Conservation (phyloP, 2,888 invertebrate genomes). For the Drosophila pseudotalamancana region DNA sequence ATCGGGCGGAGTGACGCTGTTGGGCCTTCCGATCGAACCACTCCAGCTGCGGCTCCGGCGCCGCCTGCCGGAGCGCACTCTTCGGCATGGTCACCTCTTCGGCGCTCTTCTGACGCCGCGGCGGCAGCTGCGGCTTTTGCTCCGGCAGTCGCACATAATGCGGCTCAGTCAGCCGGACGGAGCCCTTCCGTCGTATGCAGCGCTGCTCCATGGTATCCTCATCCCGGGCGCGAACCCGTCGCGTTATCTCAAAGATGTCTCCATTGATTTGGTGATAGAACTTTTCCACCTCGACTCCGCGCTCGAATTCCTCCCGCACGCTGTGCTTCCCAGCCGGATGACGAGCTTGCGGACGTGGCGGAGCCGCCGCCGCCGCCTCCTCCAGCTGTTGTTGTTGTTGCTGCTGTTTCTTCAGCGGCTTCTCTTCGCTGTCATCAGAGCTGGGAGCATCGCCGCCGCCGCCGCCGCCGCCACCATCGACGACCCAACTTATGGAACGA, state of each 20-base stretch:
- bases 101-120: conserved; percentile 65
- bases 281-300: conserved; percentile 84
- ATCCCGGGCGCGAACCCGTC: conserved; percentile 82
- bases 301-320: conserved; percentile 82
- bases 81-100: conserved; percentile 73
- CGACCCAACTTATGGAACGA: conserved; percentile 78
- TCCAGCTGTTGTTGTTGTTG: conserved; percentile 39
- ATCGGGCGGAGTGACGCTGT: conserved; percentile 84
- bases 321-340: conserved; percentile 51
- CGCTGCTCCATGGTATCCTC: conserved; percentile 84
- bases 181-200: conserved; percentile 81
- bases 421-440: conserved; percentile 76
- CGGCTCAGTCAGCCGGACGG: conserved; percentile 72
- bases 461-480: conserved; percentile 73
- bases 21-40: conserved; percentile 84
- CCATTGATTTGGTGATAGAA: conserved; percentile 84
- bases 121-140: conserved; percentile 60
- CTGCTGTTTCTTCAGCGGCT: conserved; percentile 47
- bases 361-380: conserved; percentile 52
- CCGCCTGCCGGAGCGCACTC: conserved; percentile 66
- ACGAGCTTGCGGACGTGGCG: conserved; percentile 73
- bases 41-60: conserved; percentile 79
- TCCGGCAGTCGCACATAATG: conserved; percentile 65
- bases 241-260: conserved; percentile 84
- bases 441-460: too few species aligned